Percentiles rank a stretch among this genome's conserved stretches.
phyloP scores from a whole-genome alignment of 2,888 invertebrate species.

The Synergus laeviventris region DNA sequence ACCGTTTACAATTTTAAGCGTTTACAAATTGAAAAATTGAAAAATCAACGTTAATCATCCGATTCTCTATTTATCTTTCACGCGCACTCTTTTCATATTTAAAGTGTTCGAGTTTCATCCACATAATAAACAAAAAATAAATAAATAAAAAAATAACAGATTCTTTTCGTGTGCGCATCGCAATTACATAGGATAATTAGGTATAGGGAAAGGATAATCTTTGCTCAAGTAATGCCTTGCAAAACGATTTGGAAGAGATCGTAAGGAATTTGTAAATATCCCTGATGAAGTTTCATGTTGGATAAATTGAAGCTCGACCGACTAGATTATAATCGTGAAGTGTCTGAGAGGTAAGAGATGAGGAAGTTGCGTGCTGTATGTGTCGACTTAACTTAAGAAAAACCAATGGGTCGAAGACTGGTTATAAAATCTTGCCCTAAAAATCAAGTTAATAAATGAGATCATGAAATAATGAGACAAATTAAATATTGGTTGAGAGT shows the following conservation, averaged over 20 bases:
- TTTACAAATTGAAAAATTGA: slow-evolving; percentile 44
- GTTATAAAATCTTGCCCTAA: slow-evolving; percentile 50
- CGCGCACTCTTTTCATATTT: slow-evolving; percentile 40
- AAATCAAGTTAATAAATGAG: slow-evolving; percentile 28
- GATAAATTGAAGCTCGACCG: slow-evolving; percentile 54
- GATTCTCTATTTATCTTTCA: slow-evolving; percentile 38
- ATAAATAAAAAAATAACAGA: background rate
- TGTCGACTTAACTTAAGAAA: slow-evolving; percentile 52
- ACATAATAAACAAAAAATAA: background rate
- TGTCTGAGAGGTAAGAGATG: slow-evolving; percentile 52
- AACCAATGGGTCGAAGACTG: slow-evolving; percentile 55
- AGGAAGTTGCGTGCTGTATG: slow-evolving; percentile 58
- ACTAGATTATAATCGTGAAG: slow-evolving; percentile 53
- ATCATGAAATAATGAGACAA: background rate
- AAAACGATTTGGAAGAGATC: slow-evolving; percentile 60
- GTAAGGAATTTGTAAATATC: slow-evolving; percentile 62
- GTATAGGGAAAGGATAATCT: slow-evolving; percentile 57
- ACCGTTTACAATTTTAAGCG: slow-evolving; percentile 56
- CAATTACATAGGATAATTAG: slow-evolving; percentile 42
- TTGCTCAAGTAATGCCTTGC: slow-evolving; percentile 73
- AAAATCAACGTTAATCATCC: slow-evolving; percentile 26
- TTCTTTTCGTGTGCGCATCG: slow-evolving; percentile 24
- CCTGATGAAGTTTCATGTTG: slow-evolving; percentile 53
- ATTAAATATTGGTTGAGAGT: slow-evolving; percentile 12
- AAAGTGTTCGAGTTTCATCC: slow-evolving; percentile 4